Conservation (phyloP, 2,888 invertebrate species). For the Synergus itoensis region DNA sequence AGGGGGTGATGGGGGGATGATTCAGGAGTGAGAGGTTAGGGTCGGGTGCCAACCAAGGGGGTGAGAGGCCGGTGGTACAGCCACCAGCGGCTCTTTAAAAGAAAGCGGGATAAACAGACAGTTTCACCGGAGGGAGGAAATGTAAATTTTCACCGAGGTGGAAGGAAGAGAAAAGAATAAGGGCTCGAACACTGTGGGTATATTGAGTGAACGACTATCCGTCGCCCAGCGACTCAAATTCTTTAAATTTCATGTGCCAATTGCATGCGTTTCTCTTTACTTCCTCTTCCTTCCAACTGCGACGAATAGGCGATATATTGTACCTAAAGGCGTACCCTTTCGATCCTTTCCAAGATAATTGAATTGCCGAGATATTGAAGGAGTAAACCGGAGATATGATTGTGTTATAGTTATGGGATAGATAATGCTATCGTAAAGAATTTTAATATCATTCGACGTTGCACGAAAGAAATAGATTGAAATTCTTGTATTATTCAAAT, state of each 20-base stretch:
- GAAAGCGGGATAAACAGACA: slow-evolving; percentile 78
- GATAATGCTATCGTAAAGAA: neutral
- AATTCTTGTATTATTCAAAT: too few relatives aligned
- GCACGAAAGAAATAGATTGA: neutral
- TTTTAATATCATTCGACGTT: slow-evolving; percentile 1
- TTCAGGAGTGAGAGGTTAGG: slow-evolving; percentile 47
- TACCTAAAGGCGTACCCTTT: neutral
- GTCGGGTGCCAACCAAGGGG: slow-evolving; percentile 45
- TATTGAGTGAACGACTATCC: slow-evolving; percentile 70
- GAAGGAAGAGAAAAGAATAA: slow-evolving; percentile 76
- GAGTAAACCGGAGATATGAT: neutral
- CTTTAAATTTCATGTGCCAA: slow-evolving; percentile 77
- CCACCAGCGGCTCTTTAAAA: slow-evolving; percentile 75
- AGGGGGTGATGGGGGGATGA: slow-evolving; percentile 41
- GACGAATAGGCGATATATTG: slow-evolving; percentile 39
- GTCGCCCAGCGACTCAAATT: slow-evolving; percentile 61
- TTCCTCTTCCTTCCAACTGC: slow-evolving; percentile 58
- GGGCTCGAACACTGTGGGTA: slow-evolving; percentile 72
- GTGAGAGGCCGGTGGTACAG: slow-evolving; percentile 59
- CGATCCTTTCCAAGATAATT: neutral
- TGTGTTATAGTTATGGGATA: neutral
- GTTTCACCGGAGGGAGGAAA: slow-evolving; percentile 75
- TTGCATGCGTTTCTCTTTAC: slow-evolving; percentile 74
- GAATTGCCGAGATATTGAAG: neutral
- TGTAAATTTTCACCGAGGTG: slow-evolving; percentile 77